Evolutionary conservation across 2,888 invertebrate species (phyloP), one percentile per base, ranked within the genome.

Genomic region (Troides aeacus): DNA sequence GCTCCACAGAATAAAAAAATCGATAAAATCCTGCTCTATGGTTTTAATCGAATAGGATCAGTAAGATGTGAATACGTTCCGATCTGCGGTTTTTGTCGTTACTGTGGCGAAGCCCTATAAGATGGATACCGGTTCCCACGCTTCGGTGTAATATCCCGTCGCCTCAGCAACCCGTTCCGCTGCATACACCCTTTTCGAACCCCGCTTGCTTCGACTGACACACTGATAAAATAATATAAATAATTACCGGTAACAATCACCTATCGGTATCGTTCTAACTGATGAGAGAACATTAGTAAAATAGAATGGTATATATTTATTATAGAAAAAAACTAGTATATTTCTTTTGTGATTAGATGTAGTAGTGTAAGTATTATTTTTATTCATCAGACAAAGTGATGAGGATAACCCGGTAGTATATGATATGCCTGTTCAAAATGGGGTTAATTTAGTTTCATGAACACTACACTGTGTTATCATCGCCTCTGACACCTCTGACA

Each of bases 51-150:
- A 21, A 62, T 62, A 56, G 17, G 0, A 56, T 56, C 56, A n/a
- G 56, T 56, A 7, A 21, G 5, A 39, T 57, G n/a, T 17, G 7
- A n/a, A 39, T 61, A 60, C 36, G 7, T 21, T 21, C 2, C 36
- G 56, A 56, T 7, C 36, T 64, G 56, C 66, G 39, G 53, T 56
- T 62, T 24, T 23, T 15, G 18, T 12, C 56, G n/a, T 36, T 18
- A 39, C 39, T 66, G 66, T 66, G 39, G 21, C 3, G 50, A 66
- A 15, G 68, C 30, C 62, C 39, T 63, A 53, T 56, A 62, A 36
- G 5, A 17, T 21, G 7, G 30, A 62, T 24, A 68, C 68, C 64
- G 68, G 68, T 68, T 68, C 68, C 68, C 68, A 68, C 68, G 60
- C 36, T 60, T 15, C 24, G 18, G 53, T 59, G 46, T 46, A 42